Evolutionary conservation across 1,140 invertebrate genomes (phyloP).

Genomic region (Wiebesia pumilae): DNA sequence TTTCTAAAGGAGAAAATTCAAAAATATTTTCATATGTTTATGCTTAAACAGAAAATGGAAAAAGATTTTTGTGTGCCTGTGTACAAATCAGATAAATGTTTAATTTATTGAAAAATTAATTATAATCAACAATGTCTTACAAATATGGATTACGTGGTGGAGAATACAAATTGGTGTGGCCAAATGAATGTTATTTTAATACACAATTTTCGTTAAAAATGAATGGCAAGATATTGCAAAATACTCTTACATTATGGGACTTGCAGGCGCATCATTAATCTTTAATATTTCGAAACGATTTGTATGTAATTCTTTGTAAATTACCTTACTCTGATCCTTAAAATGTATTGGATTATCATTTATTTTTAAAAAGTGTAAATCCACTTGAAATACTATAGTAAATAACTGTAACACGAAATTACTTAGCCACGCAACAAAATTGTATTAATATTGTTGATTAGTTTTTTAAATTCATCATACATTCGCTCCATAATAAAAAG

Average conservation of each 20-base stretch:
- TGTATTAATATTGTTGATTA: background rate
- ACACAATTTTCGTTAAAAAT: background rate
- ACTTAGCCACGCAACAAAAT: background rate
- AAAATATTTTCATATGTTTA: conserved; percentile 13
- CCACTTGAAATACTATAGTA: too few species aligned
- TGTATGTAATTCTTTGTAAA: background rate
- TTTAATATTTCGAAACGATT: conserved; percentile 2
- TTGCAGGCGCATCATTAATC: background rate
- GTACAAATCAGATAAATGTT: background rate
- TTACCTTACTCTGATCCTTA: background rate
- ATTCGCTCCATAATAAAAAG: too few species aligned
- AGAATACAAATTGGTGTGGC: background rate
- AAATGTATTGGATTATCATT: background rate
- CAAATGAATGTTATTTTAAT: background rate
- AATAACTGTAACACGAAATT: background rate
- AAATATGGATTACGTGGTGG: background rate
- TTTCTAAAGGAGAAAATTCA: background rate
- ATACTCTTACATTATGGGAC: background rate
- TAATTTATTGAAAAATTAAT: background rate
- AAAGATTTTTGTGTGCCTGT: background rate
- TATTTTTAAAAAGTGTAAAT: background rate
- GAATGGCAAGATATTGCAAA: background rate
- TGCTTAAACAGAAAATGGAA: background rate
- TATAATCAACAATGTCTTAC: background rate
- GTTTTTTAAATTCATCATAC: too few species aligned